These are phyloP conservation scores for Trematomus loennbergii DNA, from an alignment of 2,113 vertebrate genomes.

Conservation along the genomic window DNA sequence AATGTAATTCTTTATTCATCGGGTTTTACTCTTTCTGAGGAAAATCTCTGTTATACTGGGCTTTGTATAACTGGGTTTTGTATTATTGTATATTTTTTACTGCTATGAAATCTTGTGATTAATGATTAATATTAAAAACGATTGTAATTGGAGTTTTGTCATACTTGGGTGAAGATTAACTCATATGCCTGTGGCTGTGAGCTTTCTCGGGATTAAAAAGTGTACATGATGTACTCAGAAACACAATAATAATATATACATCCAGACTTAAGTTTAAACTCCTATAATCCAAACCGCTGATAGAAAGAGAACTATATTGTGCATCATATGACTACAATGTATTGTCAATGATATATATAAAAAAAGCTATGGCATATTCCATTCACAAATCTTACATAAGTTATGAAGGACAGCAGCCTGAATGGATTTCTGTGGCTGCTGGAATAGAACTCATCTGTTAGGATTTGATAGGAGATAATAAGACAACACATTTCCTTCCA, in stretches of 20 bases:
- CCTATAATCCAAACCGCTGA: constrained; percentile 2
- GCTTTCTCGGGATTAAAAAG: neutral
- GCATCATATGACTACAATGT: constrained; percentile 9
- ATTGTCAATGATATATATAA: constrained; percentile 39
- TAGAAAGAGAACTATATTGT: neutral
- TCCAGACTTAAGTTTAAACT: neutral
- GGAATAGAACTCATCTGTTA: constrained; percentile 49
- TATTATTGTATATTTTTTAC: neutral
- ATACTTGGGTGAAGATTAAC: neutral
- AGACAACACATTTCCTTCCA: constrained; percentile 70
- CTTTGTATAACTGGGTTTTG: no score
- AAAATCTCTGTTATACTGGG: neutral
- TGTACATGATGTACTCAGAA: neutral
- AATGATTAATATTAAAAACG: neutral
- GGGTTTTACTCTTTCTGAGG: neutral
- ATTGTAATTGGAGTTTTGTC: neutral
- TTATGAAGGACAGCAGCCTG: constrained; percentile 29
- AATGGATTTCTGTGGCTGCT: constrained; percentile 46
- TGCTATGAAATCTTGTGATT: neutral
- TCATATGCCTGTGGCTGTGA: neutral
- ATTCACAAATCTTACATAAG: constrained; percentile 62
- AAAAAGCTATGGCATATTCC: constrained; percentile 31
- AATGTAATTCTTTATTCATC: no score
- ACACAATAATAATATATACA: constrained; percentile 11
- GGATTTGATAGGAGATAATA: constrained; percentile 73